These are phyloP conservation scores for Copsychus sechellarum DNA, from an alignment of 2,113 vertebrate genomes.

Conservation along the genomic window DNA sequence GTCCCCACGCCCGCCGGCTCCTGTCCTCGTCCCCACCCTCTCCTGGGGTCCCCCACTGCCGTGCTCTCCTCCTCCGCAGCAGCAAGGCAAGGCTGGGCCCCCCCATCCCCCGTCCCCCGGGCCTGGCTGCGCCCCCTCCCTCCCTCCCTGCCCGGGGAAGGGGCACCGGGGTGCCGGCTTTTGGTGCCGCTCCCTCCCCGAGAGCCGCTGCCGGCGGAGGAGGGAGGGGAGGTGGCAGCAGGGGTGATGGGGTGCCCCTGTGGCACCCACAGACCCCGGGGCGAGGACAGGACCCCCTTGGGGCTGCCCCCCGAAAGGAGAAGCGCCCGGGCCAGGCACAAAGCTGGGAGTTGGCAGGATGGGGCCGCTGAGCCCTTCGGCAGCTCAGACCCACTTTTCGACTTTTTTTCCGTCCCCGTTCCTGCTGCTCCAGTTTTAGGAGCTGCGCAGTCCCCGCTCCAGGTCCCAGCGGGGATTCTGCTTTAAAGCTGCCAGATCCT, in stretches of 20 bases:
- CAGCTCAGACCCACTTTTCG: constrained; percentile 36
- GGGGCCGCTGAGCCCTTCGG: background rate
- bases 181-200: background rate
- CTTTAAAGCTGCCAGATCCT: background rate
- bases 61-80: background rate
- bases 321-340: background rate
- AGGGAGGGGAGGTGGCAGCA: background rate
- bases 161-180: background rate
- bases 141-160: background rate
- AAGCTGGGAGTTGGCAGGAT: background rate
- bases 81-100: background rate
- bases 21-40: background rate
- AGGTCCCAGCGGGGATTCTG: background rate
- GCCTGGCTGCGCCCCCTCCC: background rate
- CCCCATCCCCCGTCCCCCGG: rapidly evolving
- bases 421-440: constrained; percentile 45
- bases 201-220: background rate
- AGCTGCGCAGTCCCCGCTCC: background rate
- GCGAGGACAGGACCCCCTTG: background rate
- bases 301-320: background rate
- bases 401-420: constrained; percentile 10
- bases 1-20: rapidly evolving
- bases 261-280: background rate
- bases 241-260: background rate
- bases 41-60: rapidly evolving